Evolutionary conservation across 2,113 vertebrate species (phyloP).

Genomic region (Eonycteris spelaea): DNA sequence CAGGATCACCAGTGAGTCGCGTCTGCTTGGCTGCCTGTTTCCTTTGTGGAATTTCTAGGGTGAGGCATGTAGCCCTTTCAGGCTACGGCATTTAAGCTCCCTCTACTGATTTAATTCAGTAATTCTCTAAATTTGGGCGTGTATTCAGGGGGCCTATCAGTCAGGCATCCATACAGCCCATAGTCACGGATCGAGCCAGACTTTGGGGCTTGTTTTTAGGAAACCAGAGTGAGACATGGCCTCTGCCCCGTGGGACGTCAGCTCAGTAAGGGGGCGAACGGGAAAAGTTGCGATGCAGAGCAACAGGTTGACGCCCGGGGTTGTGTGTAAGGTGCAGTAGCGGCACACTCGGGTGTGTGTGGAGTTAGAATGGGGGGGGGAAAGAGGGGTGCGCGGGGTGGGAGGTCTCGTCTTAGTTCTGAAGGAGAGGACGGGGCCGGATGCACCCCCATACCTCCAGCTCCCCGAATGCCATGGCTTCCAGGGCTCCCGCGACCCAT

Average conservation of each 20-base stretch:
- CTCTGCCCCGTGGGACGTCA: not conserved
- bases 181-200: not conserved
- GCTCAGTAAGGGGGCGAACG: not conserved
- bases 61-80: not conserved
- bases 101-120: not conserved
- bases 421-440: not conserved
- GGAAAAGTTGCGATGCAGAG: not conserved
- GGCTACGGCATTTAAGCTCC: not conserved
- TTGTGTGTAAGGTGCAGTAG: not conserved
- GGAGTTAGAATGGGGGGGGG: too few species aligned
- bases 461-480: not conserved
- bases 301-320: not conserved
- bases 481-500: not conserved
- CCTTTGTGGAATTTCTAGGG: not conserved
- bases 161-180: not conserved
- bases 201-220: not conserved
- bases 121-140: not conserved
- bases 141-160: not conserved
- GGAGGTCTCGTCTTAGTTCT: not conserved
- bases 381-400: too few species aligned
- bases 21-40: not conserved
- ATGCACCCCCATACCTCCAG: not conserved
- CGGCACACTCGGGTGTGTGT: not conserved
- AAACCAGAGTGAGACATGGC: not conserved
- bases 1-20: constrained; percentile 93